Conservation (phyloP, 2,888 invertebrate species). For the Dasysyrphus tricinctus region DNA sequence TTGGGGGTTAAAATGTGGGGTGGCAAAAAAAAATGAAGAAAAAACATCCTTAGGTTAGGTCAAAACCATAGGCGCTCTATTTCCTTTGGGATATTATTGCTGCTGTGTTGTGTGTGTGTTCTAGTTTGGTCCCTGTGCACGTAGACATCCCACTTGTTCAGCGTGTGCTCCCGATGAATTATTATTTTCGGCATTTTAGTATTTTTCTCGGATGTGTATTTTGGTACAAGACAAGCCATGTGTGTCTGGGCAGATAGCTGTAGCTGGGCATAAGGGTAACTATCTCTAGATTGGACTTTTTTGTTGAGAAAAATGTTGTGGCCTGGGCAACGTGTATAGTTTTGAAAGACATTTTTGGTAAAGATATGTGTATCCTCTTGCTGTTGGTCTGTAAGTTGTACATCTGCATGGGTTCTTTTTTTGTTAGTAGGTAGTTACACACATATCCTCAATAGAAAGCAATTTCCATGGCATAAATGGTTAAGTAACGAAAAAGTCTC, state of each 20-base stretch:
- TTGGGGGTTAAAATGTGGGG: not conserved
- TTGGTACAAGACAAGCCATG: conserved; percentile 26
- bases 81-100: conserved; percentile 47
- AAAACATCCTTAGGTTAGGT: conserved; percentile 70
- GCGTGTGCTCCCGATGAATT: conserved; percentile 47
- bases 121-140: conserved; percentile 49
- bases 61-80: conserved; percentile 68
- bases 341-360: conserved; percentile 46
- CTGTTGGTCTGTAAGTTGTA: conserved; percentile 8
- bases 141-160: conserved; percentile 39
- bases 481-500: conserved; percentile 66
- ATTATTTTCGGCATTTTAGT: conserved; percentile 49
- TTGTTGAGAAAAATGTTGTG: conserved; percentile 12
- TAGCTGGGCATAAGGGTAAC: not conserved
- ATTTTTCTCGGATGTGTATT: conserved; percentile 32
- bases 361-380: no score
- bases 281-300: conserved; percentile 20
- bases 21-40: not conserved
- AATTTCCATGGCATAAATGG: conserved; percentile 63
- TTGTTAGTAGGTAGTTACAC: not conserved
- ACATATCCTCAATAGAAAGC: conserved; percentile 34
- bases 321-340: conserved; percentile 15
- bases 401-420: conserved; percentile 1
- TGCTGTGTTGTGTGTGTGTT: conserved; percentile 46
- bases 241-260: conserved; percentile 23